Percentiles rank a stretch among this genome's conserved stretches.
Evolutionary conservation across 2,113 vertebrate species (phyloP).

Genomic region (Tapirus terrestris): DNA sequence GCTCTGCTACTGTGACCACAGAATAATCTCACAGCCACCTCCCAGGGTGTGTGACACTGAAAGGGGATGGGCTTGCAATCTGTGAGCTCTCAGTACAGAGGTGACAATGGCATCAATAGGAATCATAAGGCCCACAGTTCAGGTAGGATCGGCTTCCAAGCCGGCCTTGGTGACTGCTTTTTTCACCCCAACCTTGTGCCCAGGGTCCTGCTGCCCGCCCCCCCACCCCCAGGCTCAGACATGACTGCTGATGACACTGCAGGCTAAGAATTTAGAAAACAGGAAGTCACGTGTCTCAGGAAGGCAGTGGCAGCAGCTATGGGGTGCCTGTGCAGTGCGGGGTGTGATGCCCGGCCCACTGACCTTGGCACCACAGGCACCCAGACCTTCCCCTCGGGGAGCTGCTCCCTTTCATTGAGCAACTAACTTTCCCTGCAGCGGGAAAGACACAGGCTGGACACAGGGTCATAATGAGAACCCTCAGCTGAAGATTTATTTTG

Average conservation of each 20-base stretch:
- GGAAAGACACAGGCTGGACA: neutral
- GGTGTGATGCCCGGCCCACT: neutral
- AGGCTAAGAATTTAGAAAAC: constrained; percentile 66
- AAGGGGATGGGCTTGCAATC: too few species aligned
- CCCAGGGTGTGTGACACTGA: neutral
- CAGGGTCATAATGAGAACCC: fast-evolving
- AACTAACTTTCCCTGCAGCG: neutral
- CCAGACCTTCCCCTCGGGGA: neutral
- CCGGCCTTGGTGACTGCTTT: neutral
- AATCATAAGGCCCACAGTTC: neutral
- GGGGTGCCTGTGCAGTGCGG: neutral
- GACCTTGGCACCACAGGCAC: neutral
- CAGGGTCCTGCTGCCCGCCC: neutral
- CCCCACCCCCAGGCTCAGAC: neutral
- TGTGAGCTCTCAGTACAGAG: neutral
- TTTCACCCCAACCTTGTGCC: neutral
- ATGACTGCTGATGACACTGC: neutral
- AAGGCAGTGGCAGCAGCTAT: constrained; percentile 1
- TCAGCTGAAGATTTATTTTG: neutral
- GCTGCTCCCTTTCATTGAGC: neutral
- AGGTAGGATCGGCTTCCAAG: neutral
- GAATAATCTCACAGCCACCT: fast-evolving
- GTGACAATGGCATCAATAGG: fast-evolving
- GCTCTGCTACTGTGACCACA: neutral
- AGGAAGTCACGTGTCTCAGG: constrained; percentile 69